Base-by-base conservation (phyloP, 1,140 invertebrate genomes). In the Panulirus ornatus region DNA sequence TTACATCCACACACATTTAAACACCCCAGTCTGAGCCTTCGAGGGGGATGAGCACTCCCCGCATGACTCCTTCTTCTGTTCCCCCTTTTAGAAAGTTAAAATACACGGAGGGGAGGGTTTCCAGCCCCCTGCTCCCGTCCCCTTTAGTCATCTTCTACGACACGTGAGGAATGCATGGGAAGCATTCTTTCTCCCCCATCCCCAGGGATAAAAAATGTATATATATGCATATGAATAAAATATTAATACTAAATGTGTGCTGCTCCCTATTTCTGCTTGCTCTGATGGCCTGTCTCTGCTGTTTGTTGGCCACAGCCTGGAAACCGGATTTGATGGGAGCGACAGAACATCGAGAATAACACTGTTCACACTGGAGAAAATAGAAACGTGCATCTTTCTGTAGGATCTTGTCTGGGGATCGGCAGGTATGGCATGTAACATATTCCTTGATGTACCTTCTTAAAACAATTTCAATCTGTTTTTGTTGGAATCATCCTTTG, bases 321-420 rank as follows among this genome's bases (percentile, higher is more conserved):
- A 99, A 99, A 96, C 99, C 99, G 94, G 98, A 99, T 95, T 99
- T 99, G 94, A 99, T 99, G 94, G 98, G 99, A 93, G 98, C 97
- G 44, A 99, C 99, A 83, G 99, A 99, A 95, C 99, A 99, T 93
- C 99, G 95, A 47, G 98, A 99, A 30, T 99, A 98, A 95, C 99
- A 99, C 0, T 97, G 98, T 95, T 99, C 98, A 95, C 99, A 99
- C 94, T 99, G 98, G 79, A 99, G 96, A 96, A 99, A 99, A 95
- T 99, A 99, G 83, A 99, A 95, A 93, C 99, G 95, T 47, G 98
- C 99, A 94, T 99, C 99, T 95, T 99, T 99, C 94, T 99, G 98
- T 86, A 99, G 95, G 92, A 99, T 98, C 19, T 99, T 99, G 93
- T 99, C 98, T 6, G 99, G 98, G 0, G 98, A 99, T 92, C 98